Evolutionary conservation across 2,888 invertebrate species (phyloP), one percentile per base, ranked within the genome.

Genomic region (Gandaritis pyraliata): DNA sequence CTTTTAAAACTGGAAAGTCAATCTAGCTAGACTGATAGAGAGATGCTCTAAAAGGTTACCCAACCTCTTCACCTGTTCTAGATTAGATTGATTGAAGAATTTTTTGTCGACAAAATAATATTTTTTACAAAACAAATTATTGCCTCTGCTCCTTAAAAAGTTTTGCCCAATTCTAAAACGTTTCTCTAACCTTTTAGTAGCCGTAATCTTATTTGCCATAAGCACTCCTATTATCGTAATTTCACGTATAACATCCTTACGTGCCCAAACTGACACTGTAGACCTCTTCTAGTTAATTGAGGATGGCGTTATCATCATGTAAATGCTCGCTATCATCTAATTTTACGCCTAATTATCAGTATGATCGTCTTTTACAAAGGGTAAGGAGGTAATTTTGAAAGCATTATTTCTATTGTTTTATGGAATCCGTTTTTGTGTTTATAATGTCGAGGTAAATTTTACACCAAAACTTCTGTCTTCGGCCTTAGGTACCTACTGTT

Each of bases 231-330:
- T 46, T 46, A 33, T 49, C 13, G 54, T 46, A 50, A 54, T 61
- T 53, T 53, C 56, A 16, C 39, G 47, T 49, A 61, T 51, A 55
- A 48, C 52, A 57, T 57, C 52, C 61, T 48, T 43, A 61, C 48
- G 36, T 53, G 36, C 30, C 16, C 53, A 39, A 49, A 53, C 49
- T 57, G 38, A 62, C 61, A 58, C 39, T 57, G 18, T 33, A 29
- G 43, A 29, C 48, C 18, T 18, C 39, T 48, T 41, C 39, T 38
- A 45, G 53, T 58, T 61, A 57, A 57, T 53, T 48, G 53, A 39
- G 41, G 47, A 18, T 36, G n/a, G 36, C 39, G 49, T 53, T 49
- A 62, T 49, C 49, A 45, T 48, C 48, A 45, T 53, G 43, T 29
- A 13, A 61, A 49, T 39, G 46, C 36, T 13, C 18, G 46, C 16